Conservation (phyloP, 1,140 invertebrate species). For the Uloborus diversus region DNA sequence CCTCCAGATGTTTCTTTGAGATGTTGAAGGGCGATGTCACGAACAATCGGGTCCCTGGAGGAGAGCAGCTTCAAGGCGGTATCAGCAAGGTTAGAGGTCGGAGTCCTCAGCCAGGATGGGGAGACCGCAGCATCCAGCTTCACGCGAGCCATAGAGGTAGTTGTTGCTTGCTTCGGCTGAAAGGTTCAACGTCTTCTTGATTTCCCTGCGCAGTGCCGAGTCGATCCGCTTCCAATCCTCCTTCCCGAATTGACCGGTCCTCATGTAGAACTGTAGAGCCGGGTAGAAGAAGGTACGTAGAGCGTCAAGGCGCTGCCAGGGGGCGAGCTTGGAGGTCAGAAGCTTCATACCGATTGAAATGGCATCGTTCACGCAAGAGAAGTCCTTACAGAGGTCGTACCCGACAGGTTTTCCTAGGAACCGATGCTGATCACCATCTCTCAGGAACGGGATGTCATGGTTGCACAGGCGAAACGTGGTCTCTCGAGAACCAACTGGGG, state of each 20-base stretch:
- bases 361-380: background rate
- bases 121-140: background rate
- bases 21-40: fast-evolving
- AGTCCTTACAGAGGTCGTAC: background rate
- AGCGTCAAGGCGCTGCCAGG: background rate
- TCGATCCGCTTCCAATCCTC: background rate
- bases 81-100: background rate
- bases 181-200: background rate
- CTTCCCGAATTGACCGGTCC: background rate
- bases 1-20: background rate
- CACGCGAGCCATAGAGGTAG: background rate
- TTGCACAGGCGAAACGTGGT: background rate
- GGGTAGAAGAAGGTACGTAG: background rate
- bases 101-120: background rate
- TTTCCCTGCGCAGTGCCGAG: too few species aligned
- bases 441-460: fast-evolving
- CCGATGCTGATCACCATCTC: background rate
- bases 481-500: background rate
- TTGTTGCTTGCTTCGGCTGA: background rate
- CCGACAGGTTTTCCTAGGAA: background rate
- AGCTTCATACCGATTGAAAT: background rate
- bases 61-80: background rate
- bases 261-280: background rate
- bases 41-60: background rate
- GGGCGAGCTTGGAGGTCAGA: background rate